Evolutionary conservation across 2,888 invertebrate species (phyloP), one percentile per base, ranked within the genome.

Genomic region (Aspidiotus destructor): DNA sequence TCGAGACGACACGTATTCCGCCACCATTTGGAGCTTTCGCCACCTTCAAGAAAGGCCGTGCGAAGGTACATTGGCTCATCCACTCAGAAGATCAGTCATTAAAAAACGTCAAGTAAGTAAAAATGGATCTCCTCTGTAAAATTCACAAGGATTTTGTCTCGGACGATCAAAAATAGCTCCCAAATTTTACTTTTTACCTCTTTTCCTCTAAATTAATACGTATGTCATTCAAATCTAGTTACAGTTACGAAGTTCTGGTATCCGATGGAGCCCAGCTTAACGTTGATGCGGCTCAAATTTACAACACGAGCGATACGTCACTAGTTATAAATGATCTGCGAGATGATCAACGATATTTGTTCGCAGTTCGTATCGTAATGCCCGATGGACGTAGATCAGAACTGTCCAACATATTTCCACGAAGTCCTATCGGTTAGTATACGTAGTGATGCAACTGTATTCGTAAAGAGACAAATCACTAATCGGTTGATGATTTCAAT

Each of bases 241-340:
- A 79, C 73, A 77, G 80, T 70, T 90, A 85, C 75, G 84, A 87
- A 76, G 79, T 89, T 13, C 78, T 87, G 70, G 81, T 89, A 0
- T 83, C 83, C 1, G 80, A 82, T 73, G 82, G 82, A 10, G 76
- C 78, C 28, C 78, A 78, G 16, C 72, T 81, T 62, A 82, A 80
- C 70, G 76, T 79, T n/a, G 74, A 78, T 0, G 76, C 75, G 0
- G 79, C 79, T 0, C 77, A 78, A 70, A 75, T 77, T 15, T 82
- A 81, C 58, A 76, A 77, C 1, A 76, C 78, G 3, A 78, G 82
- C 0, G 80, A 81, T 17, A 80, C 86, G 5, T 83, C 87, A 0
- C 82, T 82, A 74, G 77, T 80, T 11, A 81, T 80, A 62, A 79
- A 80, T 0, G 79, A 80, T 73, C 80, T 81, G 0, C 80, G 83